Conservation (phyloP, 35 echinoderm and acorn worm species). For the Acanthaster planci region DNA sequence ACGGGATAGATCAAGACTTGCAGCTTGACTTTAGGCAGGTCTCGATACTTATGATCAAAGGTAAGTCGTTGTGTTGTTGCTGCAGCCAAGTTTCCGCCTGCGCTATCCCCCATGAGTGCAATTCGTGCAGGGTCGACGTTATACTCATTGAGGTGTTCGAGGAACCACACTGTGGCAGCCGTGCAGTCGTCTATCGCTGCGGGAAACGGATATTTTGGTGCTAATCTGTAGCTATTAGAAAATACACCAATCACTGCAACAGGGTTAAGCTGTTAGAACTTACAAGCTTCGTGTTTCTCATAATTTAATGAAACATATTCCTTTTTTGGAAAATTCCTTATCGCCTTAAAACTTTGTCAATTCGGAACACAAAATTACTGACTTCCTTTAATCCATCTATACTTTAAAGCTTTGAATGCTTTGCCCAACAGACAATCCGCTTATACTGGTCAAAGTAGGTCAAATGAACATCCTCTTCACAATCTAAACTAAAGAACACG, state of each 20-base stretch:
- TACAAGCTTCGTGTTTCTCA: no score
- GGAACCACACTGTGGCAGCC: constrained; percentile 21
- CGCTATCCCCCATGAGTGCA: constrained; percentile 51
- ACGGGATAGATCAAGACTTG: constrained; percentile 52
- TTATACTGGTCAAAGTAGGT: no score
- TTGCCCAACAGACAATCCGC: no score
- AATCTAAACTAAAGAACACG: no score
- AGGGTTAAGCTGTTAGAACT: no score
- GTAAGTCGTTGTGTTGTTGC: constrained; percentile 32
- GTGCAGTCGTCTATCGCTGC: constrained; percentile 40
- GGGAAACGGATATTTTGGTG: constrained; percentile 45
- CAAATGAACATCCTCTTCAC: no score
- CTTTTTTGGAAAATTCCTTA: not conserved
- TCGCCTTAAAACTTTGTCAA: not conserved
- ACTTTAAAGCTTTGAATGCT: not conserved
- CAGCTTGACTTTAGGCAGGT: constrained; percentile 25
- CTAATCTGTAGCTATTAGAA: constrained; percentile 35
- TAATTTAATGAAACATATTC: not conserved
- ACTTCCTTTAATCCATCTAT: not conserved
- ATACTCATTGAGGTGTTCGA: not conserved
- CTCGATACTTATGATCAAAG: constrained; percentile 21
- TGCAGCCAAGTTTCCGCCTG: constrained; percentile 56
- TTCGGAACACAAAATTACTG: not conserved
- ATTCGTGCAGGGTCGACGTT: constrained; percentile 22
- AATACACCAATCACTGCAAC: no score